A percentile compares a stretch with the other conserved stretches of the same genome.
These are phyloP conservation scores for Psilanteris sp. DNA, from an alignment of 1,140 invertebrate species.

Conservation along the genomic window DNA sequence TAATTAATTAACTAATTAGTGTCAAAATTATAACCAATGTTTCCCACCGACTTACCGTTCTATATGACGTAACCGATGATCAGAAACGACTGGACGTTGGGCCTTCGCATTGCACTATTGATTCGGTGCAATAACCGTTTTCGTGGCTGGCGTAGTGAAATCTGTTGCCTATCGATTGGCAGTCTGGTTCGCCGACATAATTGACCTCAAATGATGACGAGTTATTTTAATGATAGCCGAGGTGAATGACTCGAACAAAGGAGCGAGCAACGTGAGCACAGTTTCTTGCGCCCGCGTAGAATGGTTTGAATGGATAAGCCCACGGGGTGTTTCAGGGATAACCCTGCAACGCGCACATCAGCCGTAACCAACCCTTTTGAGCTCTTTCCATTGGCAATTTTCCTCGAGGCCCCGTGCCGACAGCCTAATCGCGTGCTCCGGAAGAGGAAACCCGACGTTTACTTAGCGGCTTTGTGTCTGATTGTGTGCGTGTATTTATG, in stretches of 20 bases:
- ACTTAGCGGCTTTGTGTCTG: conserved; percentile 27
- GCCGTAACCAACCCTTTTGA: conserved; percentile 4
- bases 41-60: no score
- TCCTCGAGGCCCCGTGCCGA: conserved; percentile 4
- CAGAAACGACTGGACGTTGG: no score
- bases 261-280: not conserved
- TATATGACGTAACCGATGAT: no score
- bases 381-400: conserved; percentile 12
- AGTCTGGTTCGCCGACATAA: conserved; percentile 7
- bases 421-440: conserved; percentile 11
- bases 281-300: not conserved
- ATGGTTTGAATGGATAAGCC: conserved; percentile 13
- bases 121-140: no score
- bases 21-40: no score
- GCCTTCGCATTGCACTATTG: no score
- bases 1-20: no score
- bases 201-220: conserved; percentile 14
- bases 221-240: not conserved
- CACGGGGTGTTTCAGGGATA: conserved; percentile 14
- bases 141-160: no score
- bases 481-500: not conserved
- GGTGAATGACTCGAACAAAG: conserved; percentile 26
- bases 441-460: conserved; percentile 34
- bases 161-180: no score
- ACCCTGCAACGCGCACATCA: conserved; percentile 1